These are phyloP conservation scores for Platorchestia sp. DNA, from an alignment of 1,140 invertebrate species.

Conservation along the genomic window DNA sequence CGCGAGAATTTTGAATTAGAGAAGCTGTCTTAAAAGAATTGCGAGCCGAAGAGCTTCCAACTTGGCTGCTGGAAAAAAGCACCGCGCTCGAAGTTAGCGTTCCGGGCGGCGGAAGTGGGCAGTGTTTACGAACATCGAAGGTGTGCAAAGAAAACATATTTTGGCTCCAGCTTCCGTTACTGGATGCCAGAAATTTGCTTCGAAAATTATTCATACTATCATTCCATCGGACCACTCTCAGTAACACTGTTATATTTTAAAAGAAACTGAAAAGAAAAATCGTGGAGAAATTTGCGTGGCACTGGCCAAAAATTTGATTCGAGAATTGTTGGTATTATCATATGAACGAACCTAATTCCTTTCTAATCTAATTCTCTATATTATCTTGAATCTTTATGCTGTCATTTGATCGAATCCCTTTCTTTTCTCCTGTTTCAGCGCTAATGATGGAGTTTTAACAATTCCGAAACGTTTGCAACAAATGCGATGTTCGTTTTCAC, in stretches of 20 bases:
- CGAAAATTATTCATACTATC: background rate
- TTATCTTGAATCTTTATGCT: too few relatives aligned
- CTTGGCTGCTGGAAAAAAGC: background rate
- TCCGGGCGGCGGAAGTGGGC: background rate
- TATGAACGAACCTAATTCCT: too few relatives aligned
- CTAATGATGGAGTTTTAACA: too few relatives aligned
- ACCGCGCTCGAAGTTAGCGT: background rate
- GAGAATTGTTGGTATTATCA: too few relatives aligned
- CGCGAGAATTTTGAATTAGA: conserved; percentile 37
- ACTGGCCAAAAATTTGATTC: too few relatives aligned
- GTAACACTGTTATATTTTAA: background rate
- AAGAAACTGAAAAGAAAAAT: background rate
- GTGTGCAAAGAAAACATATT: background rate
- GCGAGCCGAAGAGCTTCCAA: background rate
- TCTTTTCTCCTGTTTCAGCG: too few relatives aligned
- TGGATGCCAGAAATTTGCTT: background rate
- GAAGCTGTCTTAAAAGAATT: conserved; percentile 36
- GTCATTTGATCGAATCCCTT: too few relatives aligned
- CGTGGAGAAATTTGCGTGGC: background rate
- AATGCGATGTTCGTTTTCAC: too few relatives aligned
- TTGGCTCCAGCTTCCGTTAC: background rate
- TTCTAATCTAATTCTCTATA: too few relatives aligned
- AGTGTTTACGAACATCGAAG: background rate
- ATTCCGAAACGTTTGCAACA: too few relatives aligned
- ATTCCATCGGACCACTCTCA: background rate